Conservation (phyloP, 1,140 invertebrate genomes). For the Drosophila lacteicornis region DNA sequence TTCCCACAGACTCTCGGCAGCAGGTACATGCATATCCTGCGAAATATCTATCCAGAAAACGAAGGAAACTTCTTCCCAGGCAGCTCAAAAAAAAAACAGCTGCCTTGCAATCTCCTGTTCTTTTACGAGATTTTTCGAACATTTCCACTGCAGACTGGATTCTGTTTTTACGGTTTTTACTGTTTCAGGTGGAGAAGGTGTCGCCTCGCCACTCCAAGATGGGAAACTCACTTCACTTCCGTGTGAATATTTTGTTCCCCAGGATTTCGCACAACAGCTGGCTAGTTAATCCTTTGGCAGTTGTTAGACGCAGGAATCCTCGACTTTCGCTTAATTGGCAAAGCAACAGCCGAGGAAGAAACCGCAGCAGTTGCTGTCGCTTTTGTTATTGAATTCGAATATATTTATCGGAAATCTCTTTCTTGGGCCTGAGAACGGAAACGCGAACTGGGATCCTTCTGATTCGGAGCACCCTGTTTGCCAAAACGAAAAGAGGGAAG, state of each 20-base stretch:
- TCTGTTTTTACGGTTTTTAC: conserved; percentile 24
- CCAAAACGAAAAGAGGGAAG: conserved; percentile 22
- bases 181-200: conserved; percentile 42
- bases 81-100: conserved; percentile 33
- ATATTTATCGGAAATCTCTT: conserved; percentile 57
- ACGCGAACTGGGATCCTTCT: conserved; percentile 19
- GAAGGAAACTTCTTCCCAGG: conserved; percentile 44
- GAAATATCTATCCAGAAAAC: conserved; percentile 14
- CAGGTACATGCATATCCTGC: conserved; percentile 49
- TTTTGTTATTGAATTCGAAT: conserved; percentile 60
- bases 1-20: conserved; percentile 47
- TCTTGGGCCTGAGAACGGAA: conserved; percentile 51
- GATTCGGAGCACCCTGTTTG: conserved; percentile 32
- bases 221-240: conserved; percentile 45
- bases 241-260: conserved; percentile 43
- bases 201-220: conserved; percentile 28
- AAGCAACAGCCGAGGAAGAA: conserved; percentile 30
- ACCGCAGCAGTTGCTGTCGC: conserved; percentile 53
- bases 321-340: conserved; percentile 52
- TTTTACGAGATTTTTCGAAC: conserved; percentile 25
- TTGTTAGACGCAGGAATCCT: conserved; percentile 45
- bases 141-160: conserved; percentile 14
- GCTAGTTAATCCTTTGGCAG: conserved; percentile 58
- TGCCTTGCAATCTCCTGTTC: conserved; percentile 25
- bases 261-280: conserved; percentile 45